Percentiles rank a stretch among this genome's conserved stretches.
phyloP scores from a whole-genome alignment of 2,888 invertebrate species.

The Xestoiulus laeticollis region DNA sequence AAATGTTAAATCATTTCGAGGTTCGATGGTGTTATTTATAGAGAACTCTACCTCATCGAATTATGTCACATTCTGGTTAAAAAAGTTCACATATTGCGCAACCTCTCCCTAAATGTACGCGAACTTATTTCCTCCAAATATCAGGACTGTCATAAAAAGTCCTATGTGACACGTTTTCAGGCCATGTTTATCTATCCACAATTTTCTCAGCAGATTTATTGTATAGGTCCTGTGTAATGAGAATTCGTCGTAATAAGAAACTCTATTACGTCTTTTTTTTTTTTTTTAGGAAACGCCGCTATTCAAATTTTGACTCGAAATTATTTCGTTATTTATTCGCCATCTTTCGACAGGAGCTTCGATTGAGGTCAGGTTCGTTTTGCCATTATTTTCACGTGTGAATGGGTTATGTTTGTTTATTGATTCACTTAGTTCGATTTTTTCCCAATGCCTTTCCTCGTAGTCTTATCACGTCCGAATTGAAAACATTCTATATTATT shows the following conservation, averaged over 20 bases:
- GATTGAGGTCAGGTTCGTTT: constrained; percentile 41
- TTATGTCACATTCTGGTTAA: background rate
- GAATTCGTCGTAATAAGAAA: background rate
- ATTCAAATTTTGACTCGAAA: background rate
- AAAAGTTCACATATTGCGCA: background rate
- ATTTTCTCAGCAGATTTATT: background rate
- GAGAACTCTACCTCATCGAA: background rate
- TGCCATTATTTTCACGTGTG: constrained; percentile 29
- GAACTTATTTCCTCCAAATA: background rate
- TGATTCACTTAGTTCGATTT: background rate
- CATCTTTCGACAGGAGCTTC: constrained; percentile 24
- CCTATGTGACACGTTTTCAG: background rate
- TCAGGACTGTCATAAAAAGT: background rate
- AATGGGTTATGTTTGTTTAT: constrained; percentile 23
- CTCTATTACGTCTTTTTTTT: background rate
- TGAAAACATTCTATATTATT: constrained; percentile 21
- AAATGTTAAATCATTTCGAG: background rate
- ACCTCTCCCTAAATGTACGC: background rate
- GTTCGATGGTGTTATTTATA: background rate
- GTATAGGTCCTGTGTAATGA: background rate
- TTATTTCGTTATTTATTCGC: constrained; percentile 35
- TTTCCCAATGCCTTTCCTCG: background rate
- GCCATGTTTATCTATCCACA: background rate
- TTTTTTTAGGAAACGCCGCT: background rate
- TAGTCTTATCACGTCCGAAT: background rate